Percentiles rank a stretch among this genome's conserved stretches.
Evolutionary conservation across 2,113 vertebrate species (phyloP).

Genomic region (Dromaius novaehollandiae): DNA sequence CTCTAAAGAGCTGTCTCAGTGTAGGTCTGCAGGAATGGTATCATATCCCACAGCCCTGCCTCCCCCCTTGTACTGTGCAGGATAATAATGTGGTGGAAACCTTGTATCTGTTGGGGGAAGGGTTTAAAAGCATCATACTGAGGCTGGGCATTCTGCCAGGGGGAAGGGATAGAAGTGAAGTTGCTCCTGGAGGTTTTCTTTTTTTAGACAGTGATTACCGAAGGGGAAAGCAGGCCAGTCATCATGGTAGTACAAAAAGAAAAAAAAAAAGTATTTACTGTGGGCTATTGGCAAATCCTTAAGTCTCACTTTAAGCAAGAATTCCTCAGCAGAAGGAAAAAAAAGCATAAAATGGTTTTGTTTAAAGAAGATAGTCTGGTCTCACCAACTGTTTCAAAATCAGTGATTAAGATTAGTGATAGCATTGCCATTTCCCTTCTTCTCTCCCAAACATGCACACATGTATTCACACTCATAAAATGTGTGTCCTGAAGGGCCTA

Average conservation of each 20-base stretch:
- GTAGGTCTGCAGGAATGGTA: background rate
- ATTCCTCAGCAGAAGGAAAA: slow-evolving; percentile 7
- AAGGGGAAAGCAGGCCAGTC: slow-evolving; percentile 63
- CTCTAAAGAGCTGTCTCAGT: background rate
- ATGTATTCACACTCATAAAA: background rate
- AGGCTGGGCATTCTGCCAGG: slow-evolving; percentile 67
- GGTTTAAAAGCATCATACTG: slow-evolving; percentile 70
- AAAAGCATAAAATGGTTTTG: background rate
- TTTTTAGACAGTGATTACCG: slow-evolving; percentile 66
- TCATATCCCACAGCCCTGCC: background rate
- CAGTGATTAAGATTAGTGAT: slow-evolving; percentile 18
- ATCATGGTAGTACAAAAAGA: slow-evolving; percentile 24
- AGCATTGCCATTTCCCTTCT: background rate
- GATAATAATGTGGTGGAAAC: slow-evolving; percentile 41
- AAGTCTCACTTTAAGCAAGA: slow-evolving; percentile 50
- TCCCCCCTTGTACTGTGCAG: background rate
- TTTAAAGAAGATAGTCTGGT: background rate
- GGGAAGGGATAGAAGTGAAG: slow-evolving; percentile 68
- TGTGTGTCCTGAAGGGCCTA: background rate
- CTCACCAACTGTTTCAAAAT: slow-evolving; percentile 38
- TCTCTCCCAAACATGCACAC: background rate
- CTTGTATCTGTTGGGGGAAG: slow-evolving; percentile 40
- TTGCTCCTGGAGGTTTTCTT: slow-evolving; percentile 68
- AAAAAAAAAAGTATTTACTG: slow-evolving; percentile 57
- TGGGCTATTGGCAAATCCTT: slow-evolving; percentile 50